Evolutionary conservation across 2,113 vertebrate genomes (phyloP).

Genomic region (Psittacula cyanocephala): DNA sequence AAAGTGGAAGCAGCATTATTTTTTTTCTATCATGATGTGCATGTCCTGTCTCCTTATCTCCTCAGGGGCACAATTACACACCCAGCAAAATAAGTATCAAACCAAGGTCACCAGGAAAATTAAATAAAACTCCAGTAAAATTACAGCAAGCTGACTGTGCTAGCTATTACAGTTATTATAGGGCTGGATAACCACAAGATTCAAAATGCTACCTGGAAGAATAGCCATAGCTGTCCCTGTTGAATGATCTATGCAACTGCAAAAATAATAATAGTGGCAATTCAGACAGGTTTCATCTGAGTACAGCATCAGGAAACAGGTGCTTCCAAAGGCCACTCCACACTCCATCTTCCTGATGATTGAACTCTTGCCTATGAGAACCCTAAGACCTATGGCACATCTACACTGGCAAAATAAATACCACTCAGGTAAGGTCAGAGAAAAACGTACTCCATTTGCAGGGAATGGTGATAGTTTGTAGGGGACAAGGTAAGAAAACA

Average conservation of each 20-base stretch:
- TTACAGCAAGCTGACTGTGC: neutral
- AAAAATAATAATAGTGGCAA: neutral
- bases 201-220: neutral
- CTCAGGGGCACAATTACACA: neutral
- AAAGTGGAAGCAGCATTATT: neutral
- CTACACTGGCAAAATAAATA: neutral
- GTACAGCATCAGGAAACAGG: neutral
- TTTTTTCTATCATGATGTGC: neutral
- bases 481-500: neutral
- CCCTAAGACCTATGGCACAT: accelerated
- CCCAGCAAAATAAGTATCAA: constrained; percentile 12
- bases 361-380: neutral
- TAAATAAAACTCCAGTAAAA: neutral
- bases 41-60: neutral
- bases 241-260: neutral
- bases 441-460: neutral
- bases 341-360: neutral
- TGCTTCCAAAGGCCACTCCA: neutral
- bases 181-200: neutral
- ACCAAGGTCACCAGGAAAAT: neutral
- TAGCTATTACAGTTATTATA: neutral
- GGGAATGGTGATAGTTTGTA: neutral
- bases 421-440: neutral
- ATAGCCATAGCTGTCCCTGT: neutral
- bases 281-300: neutral